Evolutionary conservation across 2,797 vertebrate species (phyloP).

Genomic region (Poecilia picta): DNA sequence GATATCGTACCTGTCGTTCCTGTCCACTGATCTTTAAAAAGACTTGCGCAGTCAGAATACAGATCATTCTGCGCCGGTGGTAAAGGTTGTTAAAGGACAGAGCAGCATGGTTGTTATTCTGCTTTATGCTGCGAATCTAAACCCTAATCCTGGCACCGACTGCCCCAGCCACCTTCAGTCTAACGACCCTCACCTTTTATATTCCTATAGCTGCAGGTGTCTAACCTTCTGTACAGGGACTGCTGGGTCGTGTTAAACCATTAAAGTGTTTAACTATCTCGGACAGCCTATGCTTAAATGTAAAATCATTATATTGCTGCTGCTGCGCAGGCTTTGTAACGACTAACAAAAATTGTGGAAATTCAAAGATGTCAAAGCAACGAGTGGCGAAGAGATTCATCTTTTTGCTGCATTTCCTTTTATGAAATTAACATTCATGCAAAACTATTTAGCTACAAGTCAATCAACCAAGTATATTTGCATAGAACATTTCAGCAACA

Average conservation of each 20-base stretch:
- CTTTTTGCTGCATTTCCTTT: neutral
- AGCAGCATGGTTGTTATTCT: neutral
- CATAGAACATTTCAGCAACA: no score
- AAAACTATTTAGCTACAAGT: neutral
- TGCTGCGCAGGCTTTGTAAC: neutral
- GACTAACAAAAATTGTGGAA: neutral
- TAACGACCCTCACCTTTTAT: neutral
- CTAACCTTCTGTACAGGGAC: neutral
- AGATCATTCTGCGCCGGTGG: constrained; percentile 15
- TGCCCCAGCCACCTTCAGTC: neutral
- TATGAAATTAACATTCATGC: neutral
- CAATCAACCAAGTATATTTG: neutral
- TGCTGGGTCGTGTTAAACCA: neutral
- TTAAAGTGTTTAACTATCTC: neutral
- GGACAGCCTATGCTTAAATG: neutral
- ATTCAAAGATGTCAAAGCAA: neutral
- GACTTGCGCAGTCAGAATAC: constrained; percentile 24
- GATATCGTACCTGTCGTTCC: constrained; percentile 45
- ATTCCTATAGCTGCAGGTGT: neutral
- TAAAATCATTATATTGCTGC: neutral
- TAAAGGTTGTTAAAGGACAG: constrained; percentile 35
- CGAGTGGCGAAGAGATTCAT: neutral
- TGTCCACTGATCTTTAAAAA: constrained; percentile 39
- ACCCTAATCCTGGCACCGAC: neutral
- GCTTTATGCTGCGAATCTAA: neutral